Evolutionary conservation across 2,113 vertebrate species (phyloP), one percentile per base, ranked within the genome.

Genomic region (Corythaeola cristata): DNA sequence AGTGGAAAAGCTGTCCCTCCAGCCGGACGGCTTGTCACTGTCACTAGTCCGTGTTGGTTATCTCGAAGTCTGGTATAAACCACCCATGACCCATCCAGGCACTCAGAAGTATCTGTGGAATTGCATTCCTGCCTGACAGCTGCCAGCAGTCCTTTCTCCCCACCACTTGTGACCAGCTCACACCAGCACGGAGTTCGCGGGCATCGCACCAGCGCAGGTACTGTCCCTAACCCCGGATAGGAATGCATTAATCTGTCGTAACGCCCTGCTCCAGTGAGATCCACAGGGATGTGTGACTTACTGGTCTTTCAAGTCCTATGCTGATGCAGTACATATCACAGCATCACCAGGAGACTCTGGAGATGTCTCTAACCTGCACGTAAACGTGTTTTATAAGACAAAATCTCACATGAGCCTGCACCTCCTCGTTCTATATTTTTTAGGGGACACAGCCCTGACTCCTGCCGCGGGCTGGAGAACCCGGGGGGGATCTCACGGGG

Each of bases 281-380:
- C 33, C 72, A 0, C 11, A 0, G 66, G 16, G 20, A 12, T 1
- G 33, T 2, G 53, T 5, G 3, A 2, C 23, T 3, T 9, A 3
- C 0, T 15, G 39, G 7, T 4, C 5, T 1, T 3, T 8, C 21
- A 5, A 41, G 7, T n/a, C 30, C 37, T 13, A 6, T 12, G 63
- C 72, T 37, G 73, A 0, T 37, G 44, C 10, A 5, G 15, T 21
- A 2, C 21, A 3, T 3, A 9, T 15, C 16, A 3, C 73, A 77
- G 59, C 69, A 24, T 4, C 1, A 2, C 1, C 55, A 6, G 59
- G 63, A 19, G 15, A 0, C 2, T 3, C 15, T 1, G 17, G 28
- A 16, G 37, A 0, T 49, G 24, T 35, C 49, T 32, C 18, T 17
- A 53, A 8, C 28, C 35, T 11, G 26, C 28, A 2, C 0, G 1